Conservation (phyloP, 2,888 invertebrate species). For the Anaspis maculata region DNA sequence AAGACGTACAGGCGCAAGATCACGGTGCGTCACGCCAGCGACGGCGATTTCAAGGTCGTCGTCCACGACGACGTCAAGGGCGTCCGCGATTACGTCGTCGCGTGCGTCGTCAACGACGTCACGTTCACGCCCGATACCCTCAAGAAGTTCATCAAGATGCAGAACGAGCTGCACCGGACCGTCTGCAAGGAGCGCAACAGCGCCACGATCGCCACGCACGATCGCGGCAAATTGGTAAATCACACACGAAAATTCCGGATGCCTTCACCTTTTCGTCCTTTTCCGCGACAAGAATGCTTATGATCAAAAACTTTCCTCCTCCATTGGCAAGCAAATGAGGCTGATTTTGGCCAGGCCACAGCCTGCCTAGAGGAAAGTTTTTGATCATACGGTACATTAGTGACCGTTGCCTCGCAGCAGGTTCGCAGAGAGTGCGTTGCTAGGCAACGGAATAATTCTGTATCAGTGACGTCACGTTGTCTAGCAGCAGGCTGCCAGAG, state of each 20-base stretch:
- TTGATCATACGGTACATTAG: no score
- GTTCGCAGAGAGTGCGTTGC: no score
- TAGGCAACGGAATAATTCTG: no score
- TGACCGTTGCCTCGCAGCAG: no score
- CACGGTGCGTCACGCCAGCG: slow-evolving; percentile 33
- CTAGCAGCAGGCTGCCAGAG: no score
- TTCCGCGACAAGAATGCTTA: no score
- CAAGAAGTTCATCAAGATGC: slow-evolving; percentile 70
- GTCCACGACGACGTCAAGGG: slow-evolving; percentile 46
- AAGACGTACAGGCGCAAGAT: slow-evolving; percentile 34
- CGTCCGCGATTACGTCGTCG: slow-evolving; percentile 63
- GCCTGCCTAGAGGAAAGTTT: no score
- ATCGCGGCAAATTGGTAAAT: slow-evolving; percentile 52
- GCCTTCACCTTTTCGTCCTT: background rate
- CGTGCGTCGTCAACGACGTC: slow-evolving; percentile 61
- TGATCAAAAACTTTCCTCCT: no score
- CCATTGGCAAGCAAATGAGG: no score
- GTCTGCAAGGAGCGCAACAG: slow-evolving; percentile 69
- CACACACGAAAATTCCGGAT: background rate
- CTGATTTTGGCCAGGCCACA: no score
- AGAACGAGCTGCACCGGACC: slow-evolving; percentile 67
- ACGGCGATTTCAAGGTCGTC: slow-evolving; percentile 44
- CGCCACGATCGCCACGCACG: slow-evolving; percentile 81
- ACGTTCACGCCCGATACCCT: slow-evolving; percentile 51
- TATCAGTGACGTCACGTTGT: no score